Percentiles rank a stretch among this genome's conserved stretches.
Evolutionary conservation across 2,113 vertebrate genomes (phyloP).

Genomic region (Dryoscopus gambensis): DNA sequence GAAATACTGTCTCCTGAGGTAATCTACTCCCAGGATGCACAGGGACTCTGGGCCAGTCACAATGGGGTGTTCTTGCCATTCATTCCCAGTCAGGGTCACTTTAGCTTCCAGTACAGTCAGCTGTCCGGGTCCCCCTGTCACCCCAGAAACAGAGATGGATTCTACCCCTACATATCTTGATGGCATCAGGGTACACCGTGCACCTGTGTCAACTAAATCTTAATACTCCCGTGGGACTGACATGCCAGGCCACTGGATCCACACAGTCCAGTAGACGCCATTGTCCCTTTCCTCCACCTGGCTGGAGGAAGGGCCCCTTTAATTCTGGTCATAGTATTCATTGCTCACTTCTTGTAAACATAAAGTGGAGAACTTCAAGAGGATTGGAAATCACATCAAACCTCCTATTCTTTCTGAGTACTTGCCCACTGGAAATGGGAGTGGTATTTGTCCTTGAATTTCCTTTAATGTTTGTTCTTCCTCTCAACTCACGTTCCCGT

Average conservation of each 20-base stretch:
- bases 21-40: background rate
- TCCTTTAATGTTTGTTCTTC: background rate
- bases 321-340: no score
- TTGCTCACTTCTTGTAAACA: background rate
- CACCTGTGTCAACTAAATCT: background rate
- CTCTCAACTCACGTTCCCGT: fast-evolving
- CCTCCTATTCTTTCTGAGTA: background rate
- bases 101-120: background rate
- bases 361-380: background rate
- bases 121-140: no score
- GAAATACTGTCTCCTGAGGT: background rate
- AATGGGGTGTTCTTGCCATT: background rate
- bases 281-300: background rate
- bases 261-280: background rate
- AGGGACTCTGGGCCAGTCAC: background rate
- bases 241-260: background rate
- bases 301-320: background rate
- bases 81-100: background rate
- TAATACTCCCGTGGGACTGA: background rate
- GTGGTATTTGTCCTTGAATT: background rate
- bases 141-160: background rate
- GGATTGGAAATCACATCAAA: background rate
- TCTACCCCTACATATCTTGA: background rate
- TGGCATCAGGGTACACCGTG: background rate
- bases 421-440: background rate